These are phyloP conservation scores for Ips nitidus DNA, from an alignment of 1,140 invertebrate genomes.

Conservation along the genomic window DNA sequence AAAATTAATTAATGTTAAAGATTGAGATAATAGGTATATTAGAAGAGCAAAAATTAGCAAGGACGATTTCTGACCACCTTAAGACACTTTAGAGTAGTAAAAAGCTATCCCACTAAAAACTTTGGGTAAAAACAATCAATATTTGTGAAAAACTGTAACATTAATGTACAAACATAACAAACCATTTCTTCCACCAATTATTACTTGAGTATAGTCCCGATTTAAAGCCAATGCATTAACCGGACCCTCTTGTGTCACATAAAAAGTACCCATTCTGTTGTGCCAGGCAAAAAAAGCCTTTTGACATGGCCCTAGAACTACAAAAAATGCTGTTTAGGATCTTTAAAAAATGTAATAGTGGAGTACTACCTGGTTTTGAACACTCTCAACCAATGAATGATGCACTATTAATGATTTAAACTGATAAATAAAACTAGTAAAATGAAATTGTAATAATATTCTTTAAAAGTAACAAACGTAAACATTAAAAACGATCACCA, in stretches of 20 bases:
- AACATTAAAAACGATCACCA: too few relatives aligned
- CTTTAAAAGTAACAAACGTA: too few relatives aligned
- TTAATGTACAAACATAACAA: not conserved
- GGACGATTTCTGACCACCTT: not conserved
- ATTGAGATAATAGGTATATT: too few relatives aligned
- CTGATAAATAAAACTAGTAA: too few relatives aligned
- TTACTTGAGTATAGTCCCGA: conserved; percentile 84
- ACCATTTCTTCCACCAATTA: conserved; percentile 94
- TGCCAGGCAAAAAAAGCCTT: not conserved
- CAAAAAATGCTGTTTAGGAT: too few relatives aligned
- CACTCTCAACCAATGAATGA: too few relatives aligned
- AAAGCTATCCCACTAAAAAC: not conserved
- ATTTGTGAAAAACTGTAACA: not conserved
- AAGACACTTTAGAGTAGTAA: not conserved
- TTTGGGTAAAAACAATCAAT: not conserved
- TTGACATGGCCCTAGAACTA: too few relatives aligned
- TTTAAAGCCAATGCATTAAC: conserved; percentile 90
- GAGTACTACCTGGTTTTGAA: too few relatives aligned
- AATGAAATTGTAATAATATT: too few relatives aligned
- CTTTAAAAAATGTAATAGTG: too few relatives aligned
- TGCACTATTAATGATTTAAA: too few relatives aligned
- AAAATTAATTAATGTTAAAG: too few relatives aligned
- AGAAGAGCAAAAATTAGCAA: not conserved
- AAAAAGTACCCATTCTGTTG: conserved; percentile 45
- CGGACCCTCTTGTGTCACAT: conserved; percentile 70